These are phyloP conservation scores for Okapia johnstoni DNA, from an alignment of 2,113 vertebrate species.

Conservation along the genomic window DNA sequence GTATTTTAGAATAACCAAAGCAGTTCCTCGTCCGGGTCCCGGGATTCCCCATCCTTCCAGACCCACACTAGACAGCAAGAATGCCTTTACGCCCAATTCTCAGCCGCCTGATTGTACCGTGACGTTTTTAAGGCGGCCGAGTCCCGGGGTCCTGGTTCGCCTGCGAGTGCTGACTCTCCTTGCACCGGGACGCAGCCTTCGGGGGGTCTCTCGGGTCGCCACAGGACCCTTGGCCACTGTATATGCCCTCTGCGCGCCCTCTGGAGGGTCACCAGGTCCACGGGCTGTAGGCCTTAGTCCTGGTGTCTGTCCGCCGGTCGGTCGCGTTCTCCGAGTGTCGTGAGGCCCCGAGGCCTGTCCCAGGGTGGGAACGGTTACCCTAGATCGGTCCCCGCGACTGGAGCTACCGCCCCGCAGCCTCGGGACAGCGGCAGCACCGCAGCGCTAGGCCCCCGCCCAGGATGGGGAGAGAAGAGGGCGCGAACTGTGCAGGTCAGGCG, in stretches of 20 bases:
- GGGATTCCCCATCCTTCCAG: neutral
- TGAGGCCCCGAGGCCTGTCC: neutral
- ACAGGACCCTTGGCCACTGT: neutral
- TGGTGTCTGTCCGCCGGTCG: neutral
- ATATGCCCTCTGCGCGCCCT: neutral
- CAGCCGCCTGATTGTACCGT: neutral
- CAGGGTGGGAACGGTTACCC: neutral
- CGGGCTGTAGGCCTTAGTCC: neutral
- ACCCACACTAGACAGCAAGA: neutral
- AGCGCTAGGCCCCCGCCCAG: neutral
- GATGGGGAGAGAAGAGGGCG: neutral
- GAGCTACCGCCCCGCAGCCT: neutral
- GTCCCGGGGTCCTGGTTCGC: neutral
- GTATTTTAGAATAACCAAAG: conserved; percentile 9
- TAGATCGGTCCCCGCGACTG: neutral
- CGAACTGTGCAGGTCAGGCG: neutral
- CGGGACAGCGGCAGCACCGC: neutral
- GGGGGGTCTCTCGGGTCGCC: neutral
- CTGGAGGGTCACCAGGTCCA: neutral
- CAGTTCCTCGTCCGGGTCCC: neutral
- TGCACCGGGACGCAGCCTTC: neutral
- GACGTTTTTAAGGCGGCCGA: neutral
- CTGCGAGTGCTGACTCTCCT: neutral
- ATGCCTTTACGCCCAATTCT: neutral
- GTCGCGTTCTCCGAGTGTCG: neutral